Evolutionary conservation across 2,888 invertebrate species (phyloP), one percentile per base, ranked within the genome.

Genomic region (Aethes cnicana): DNA sequence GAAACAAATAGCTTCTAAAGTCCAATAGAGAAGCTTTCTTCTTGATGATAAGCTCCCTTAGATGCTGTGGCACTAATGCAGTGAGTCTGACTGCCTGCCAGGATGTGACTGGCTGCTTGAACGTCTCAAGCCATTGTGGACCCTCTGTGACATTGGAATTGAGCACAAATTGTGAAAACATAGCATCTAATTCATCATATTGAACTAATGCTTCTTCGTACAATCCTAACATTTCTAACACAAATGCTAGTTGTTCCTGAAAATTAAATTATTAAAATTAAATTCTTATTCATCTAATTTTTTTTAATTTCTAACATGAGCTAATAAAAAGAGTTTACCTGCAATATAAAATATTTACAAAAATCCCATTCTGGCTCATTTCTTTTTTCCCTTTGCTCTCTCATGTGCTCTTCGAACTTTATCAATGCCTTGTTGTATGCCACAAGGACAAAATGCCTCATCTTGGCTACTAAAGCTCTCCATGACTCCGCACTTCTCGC

Each of bases 161-260:
- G 61, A 97, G 94, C 47, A 98, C 95, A 86, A 98, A 98, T 88
- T 98, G 98, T 1, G 98, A 97, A 81, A 98, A 98, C 63, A 98
- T 92, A 41, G 98, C 98, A 88, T 98, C 98, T 70, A 99, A 90
- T 85, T 98, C 98, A 77, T 98, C 98, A 78, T 98, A 99, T 74
- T 98, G 98, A 47, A 98, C 96, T 62, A 98, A 88, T 8, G 98
- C 97, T 86, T 98, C 98, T 62, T 98, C 97, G 72, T 96, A 94
- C 58, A 98, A 90, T 50, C 97, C 97, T 60, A 98, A 87, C 95
- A 97, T 97, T 91, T 98, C 97, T 68, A 97, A 92, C 59, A 97
- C 96, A 84, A 98, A 96, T 53, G 98, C 98, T 63, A 98, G 91
- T 88, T 98, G 97, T 89, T 98, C 98, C 94, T 98, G 91, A 48